Evolutionary conservation across 2,113 vertebrate genomes (phyloP).

Genomic region (Montifringilla adamsi): DNA sequence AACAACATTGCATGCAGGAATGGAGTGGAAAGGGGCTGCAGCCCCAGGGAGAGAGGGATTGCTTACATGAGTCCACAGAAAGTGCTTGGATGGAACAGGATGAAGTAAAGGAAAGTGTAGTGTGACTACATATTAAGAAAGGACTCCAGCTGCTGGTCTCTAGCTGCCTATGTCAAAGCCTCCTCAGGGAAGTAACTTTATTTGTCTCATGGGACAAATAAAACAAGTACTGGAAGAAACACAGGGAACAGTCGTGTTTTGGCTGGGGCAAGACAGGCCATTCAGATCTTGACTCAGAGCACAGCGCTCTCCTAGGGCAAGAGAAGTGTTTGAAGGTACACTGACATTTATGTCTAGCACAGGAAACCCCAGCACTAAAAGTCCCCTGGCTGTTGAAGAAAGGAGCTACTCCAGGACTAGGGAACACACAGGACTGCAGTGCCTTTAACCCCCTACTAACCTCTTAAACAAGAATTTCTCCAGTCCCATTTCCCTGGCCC

Average conservation of each 20-base stretch:
- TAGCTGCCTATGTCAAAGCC: conserved; percentile 17
- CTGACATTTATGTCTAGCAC: neutral
- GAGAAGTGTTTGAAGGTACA: neutral
- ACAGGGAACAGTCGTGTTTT: neutral
- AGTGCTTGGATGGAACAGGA: neutral
- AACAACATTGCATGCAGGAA: conserved; percentile 48
- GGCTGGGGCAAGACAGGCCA: neutral
- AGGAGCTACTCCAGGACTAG: neutral
- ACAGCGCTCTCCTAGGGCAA: neutral
- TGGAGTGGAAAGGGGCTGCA: conserved; percentile 13
- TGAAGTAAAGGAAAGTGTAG: conserved; percentile 22
- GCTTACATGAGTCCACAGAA: neutral
- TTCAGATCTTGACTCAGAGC: neutral
- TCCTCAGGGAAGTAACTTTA: neutral
- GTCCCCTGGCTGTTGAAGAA: neutral
- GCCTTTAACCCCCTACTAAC: neutral
- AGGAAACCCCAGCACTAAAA: neutral
- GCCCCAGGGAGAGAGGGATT: neutral
- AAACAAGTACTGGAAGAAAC: conserved; percentile 39
- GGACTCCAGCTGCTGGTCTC: conserved; percentile 41
- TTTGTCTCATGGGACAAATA: neutral
- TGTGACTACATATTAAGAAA: neutral
- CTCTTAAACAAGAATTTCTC: neutral
- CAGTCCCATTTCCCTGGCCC: neutral
- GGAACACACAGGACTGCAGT: neutral